Percentiles rank a stretch among this genome's conserved stretches.
Evolutionary conservation across 2,113 vertebrate species (phyloP).

Genomic region (Ardeotis arabs): DNA sequence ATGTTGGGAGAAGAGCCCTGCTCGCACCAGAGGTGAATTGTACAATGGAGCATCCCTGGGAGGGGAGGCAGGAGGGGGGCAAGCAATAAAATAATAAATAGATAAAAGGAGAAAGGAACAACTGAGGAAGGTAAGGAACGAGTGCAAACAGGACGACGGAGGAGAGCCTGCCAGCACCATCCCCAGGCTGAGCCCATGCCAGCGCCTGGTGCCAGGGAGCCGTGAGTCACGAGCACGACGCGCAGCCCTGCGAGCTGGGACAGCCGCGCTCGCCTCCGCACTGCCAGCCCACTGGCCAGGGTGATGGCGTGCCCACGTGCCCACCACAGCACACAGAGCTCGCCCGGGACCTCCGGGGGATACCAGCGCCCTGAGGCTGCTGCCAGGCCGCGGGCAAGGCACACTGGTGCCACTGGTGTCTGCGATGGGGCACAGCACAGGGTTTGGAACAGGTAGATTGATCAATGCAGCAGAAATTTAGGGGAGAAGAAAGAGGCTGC

Average conservation of each 20-base stretch:
- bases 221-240: rapidly evolving
- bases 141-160: background rate
- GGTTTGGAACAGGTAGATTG: rapidly evolving
- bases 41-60: background rate
- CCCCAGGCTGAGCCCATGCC: background rate
- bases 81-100: background rate
- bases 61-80: background rate
- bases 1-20: background rate
- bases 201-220: background rate
- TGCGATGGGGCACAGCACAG: rapidly evolving
- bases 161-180: background rate
- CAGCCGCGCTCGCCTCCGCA: rapidly evolving
- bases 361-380: background rate
- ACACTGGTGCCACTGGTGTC: rapidly evolving
- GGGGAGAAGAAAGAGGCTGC: background rate
- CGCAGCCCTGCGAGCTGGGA: background rate
- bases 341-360: background rate
- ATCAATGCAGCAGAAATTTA: rapidly evolving
- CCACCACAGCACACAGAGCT: rapidly evolving
- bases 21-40: rapidly evolving
- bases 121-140: background rate
- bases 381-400: background rate
- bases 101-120: background rate
- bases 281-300: background rate
- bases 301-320: rapidly evolving